Conservation (phyloP, 2,888 invertebrate genomes). For the Drosophila borborema region DNA sequence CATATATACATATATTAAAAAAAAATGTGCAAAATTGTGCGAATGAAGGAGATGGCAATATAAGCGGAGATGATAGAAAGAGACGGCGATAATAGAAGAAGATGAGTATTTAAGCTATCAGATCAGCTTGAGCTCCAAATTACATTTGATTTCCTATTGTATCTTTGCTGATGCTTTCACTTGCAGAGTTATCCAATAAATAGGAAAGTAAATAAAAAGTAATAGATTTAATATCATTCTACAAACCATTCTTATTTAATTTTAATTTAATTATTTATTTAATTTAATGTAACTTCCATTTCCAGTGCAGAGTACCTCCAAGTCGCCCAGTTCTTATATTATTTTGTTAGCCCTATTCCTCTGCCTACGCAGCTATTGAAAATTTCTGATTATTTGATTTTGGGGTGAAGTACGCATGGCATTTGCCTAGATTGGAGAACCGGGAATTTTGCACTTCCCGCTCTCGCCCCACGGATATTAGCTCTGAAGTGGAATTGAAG, state of each 20-base stretch:
- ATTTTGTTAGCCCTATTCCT: neutral
- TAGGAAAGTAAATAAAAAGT: too few species aligned
- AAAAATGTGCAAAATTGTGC: neutral
- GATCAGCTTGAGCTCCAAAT: neutral
- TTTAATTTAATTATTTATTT: too few species aligned
- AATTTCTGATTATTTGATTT: constrained; percentile 49
- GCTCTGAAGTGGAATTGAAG: neutral
- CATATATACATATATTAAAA: neutral
- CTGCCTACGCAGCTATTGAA: constrained; percentile 4
- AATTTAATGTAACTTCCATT: too few species aligned
- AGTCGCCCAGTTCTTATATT: neutral
- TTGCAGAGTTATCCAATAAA: neutral
- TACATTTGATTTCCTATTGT: neutral
- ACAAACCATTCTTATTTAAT: too few species aligned
- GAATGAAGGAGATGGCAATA: neutral
- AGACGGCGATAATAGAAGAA: neutral
- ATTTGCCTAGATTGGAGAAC: constrained; percentile 11
- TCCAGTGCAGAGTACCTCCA: neutral
- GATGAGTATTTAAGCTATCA: neutral
- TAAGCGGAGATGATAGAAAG: neutral
- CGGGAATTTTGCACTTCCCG: constrained; percentile 7
- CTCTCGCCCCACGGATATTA: neutral
- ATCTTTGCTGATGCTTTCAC: too few species aligned
- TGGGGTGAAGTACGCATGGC: constrained; percentile 38
- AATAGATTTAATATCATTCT: too few species aligned